phyloP scores from a whole-genome alignment of 2,888 invertebrate genomes.

The Epirrita christyi region DNA sequence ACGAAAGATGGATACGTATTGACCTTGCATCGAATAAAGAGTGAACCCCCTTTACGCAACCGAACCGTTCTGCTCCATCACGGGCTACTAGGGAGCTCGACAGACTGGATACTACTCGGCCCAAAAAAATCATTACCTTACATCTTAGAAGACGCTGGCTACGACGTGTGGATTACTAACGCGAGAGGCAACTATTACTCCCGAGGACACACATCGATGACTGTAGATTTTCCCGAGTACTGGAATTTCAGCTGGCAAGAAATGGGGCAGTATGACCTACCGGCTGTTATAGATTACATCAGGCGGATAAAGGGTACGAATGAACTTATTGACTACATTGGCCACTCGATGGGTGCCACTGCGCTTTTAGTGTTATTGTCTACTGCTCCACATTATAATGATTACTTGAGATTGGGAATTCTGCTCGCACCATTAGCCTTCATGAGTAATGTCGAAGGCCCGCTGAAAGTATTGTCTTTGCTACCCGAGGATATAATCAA shows the following conservation, averaged over 20 bases:
- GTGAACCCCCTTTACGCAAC: conserved; percentile 23
- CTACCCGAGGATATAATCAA: conserved; percentile 49
- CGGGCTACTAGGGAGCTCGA: conserved; percentile 69
- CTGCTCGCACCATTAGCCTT: conserved; percentile 64
- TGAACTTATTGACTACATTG: conserved; percentile 60
- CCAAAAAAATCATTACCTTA: conserved; percentile 65
- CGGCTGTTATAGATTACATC: conserved; percentile 63
- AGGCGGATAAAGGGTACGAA: conserved; percentile 47
- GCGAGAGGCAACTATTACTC: conserved; percentile 72
- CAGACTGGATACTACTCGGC: conserved; percentile 72
- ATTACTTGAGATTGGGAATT: conserved; percentile 60
- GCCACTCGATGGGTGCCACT: conserved; percentile 72
- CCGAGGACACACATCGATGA: conserved; percentile 51
- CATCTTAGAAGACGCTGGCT: conserved; percentile 81
- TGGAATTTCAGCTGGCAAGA: conserved; percentile 72
- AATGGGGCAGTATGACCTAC: conserved; percentile 66
- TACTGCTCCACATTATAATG: conserved; percentile 55
- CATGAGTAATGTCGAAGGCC: conserved; percentile 58
- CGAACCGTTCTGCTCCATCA: conserved; percentile 64
- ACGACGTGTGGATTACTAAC: conserved; percentile 86
- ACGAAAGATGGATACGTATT: conserved; percentile 66
- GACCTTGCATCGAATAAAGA: conserved; percentile 57
- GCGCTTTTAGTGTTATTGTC: conserved; percentile 64
- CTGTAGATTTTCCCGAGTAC: conserved; percentile 48
- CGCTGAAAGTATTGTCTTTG: conserved; percentile 51